Conservation (phyloP, 1,140 invertebrate genomes). For the Sitodiplosis mosellana region DNA sequence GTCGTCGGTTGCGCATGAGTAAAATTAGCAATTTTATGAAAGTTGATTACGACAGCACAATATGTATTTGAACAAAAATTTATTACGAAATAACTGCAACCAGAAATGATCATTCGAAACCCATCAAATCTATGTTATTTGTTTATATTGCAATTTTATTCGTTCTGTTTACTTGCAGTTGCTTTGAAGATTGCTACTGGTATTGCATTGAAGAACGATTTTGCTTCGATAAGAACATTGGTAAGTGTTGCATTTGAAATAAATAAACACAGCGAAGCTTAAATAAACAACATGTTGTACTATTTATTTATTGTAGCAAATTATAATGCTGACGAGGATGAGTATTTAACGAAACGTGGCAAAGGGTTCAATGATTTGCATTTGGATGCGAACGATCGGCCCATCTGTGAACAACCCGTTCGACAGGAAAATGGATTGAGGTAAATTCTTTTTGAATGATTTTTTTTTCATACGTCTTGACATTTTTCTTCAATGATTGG, state of each 20-base stretch:
- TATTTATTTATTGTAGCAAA: slow-evolving; percentile 11
- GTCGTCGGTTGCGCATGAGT: too few species aligned
- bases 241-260: slow-evolving; percentile 11
- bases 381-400: slow-evolving; percentile 20
- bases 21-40: too few species aligned
- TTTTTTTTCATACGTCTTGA: not conserved
- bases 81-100: too few species aligned
- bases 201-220: slow-evolving; percentile 37
- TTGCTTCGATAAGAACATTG: slow-evolving; percentile 37
- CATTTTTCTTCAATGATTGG: too few species aligned
- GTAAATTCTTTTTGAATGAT: not conserved
- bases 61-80: too few species aligned
- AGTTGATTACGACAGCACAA: too few species aligned
- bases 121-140: too few species aligned
- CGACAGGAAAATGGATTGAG: not conserved
- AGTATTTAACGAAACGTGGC: slow-evolving; percentile 17
- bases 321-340: slow-evolving; percentile 24
- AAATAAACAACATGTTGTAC: not conserved
- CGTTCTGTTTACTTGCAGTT: slow-evolving; percentile 26
- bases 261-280: not conserved
- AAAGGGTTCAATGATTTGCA: slow-evolving; percentile 13
- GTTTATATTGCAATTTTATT: not conserved
- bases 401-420: slow-evolving; percentile 20
- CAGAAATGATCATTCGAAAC: too few species aligned
- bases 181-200: slow-evolving; percentile 37